phyloP scores from a whole-genome alignment of 2,888 invertebrate genomes.

The Vesta saturnalis region DNA sequence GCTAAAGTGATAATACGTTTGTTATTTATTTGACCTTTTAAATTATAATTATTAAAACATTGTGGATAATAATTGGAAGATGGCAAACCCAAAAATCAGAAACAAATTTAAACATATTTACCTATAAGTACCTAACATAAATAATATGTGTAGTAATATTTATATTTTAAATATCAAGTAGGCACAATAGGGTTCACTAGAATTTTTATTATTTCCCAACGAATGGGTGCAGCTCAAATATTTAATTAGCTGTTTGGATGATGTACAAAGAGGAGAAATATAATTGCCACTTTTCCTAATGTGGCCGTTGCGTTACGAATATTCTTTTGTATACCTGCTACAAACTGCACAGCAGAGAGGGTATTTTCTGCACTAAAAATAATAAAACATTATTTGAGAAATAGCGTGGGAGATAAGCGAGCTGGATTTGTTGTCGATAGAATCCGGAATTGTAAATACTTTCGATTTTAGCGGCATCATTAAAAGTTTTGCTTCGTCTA shows the following conservation, averaged over 20 bases:
- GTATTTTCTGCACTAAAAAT: neutral
- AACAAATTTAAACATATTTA: too few relatives aligned
- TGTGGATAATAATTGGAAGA: too few relatives aligned
- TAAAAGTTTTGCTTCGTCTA: neutral
- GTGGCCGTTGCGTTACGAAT: neutral
- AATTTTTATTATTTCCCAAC: slow-evolving; percentile 1
- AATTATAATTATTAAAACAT: too few relatives aligned
- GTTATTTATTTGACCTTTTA: too few relatives aligned
- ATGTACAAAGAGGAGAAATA: neutral
- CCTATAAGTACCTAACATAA: too few relatives aligned
- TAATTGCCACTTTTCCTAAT: slow-evolving; percentile 3
- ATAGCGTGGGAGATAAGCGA: neutral
- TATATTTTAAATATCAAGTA: too few relatives aligned
- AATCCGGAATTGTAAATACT: neutral
- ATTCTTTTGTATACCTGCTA: neutral
- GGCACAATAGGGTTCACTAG: too few relatives aligned
- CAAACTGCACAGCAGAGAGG: neutral
- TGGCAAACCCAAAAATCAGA: too few relatives aligned
- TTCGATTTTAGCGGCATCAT: neutral
- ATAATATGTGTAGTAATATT: too few relatives aligned
- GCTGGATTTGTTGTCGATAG: neutral
- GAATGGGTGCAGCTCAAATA: neutral
- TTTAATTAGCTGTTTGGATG: neutral
- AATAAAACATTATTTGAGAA: slow-evolving; percentile 2
- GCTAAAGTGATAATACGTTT: too few relatives aligned